Evolutionary conservation across 53 echinoderm and acorn worm species (phyloP).

Genomic region (Patiria pectinifera): DNA sequence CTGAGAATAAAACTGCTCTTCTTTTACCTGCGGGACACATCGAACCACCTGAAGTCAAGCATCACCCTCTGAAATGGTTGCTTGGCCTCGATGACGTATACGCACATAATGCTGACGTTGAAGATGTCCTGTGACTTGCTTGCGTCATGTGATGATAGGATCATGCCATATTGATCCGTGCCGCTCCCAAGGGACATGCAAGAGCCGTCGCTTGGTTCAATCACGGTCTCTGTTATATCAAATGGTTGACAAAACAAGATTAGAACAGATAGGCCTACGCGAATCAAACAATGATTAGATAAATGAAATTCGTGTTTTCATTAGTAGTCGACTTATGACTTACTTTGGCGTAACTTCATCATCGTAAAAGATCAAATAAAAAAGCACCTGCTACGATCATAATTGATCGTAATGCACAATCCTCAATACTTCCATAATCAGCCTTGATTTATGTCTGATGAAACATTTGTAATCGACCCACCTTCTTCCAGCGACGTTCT

Average conservation of each 20-base stretch:
- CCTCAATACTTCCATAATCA: neutral
- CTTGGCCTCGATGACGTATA: constrained; percentile 59
- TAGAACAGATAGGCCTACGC: too few relatives aligned
- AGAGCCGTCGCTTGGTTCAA: constrained; percentile 47
- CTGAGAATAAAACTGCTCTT: neutral
- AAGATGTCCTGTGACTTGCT: constrained; percentile 65
- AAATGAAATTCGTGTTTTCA: too few relatives aligned
- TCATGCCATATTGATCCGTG: constrained; percentile 54
- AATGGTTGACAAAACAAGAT: too few relatives aligned
- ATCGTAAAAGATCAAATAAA: too few relatives aligned
- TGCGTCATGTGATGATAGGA: constrained; percentile 60
- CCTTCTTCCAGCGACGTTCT: neutral
- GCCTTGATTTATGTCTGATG: neutral
- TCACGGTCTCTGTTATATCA: neutral
- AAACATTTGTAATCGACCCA: neutral
- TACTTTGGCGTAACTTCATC: too few relatives aligned
- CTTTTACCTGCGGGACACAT: constrained; percentile 67
- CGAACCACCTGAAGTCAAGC: constrained; percentile 77
- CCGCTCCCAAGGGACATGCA: constrained; percentile 50
- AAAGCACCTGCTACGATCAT: too few relatives aligned
- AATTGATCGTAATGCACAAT: neutral
- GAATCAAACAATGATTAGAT: too few relatives aligned
- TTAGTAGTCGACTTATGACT: too few relatives aligned
- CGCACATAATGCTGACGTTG: constrained; percentile 56
- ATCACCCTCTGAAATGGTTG: constrained; percentile 68